Percentiles rank a stretch among this genome's conserved stretches.
Conservation (phyloP, 2,113 vertebrate genomes). For the Rallus limicola region DNA sequence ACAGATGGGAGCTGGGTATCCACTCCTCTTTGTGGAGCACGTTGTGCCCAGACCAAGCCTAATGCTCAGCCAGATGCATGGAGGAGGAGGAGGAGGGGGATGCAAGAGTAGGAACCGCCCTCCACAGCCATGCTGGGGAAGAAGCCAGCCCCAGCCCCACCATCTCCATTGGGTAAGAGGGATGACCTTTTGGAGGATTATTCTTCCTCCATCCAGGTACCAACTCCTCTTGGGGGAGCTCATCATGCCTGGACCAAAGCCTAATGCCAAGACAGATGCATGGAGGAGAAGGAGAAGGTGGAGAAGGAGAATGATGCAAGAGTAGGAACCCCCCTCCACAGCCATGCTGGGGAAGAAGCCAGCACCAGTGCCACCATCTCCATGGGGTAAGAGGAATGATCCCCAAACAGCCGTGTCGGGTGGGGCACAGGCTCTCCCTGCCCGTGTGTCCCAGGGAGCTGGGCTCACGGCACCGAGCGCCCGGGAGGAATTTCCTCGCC, state of each 20-base stretch:
- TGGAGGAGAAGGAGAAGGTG: not conserved
- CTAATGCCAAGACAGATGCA: not conserved
- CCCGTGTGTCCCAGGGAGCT: fast-evolving
- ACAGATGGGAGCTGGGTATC: fast-evolving
- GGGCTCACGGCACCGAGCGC: fast-evolving
- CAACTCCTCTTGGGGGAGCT: fast-evolving
- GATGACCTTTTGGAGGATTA: too few relatives aligned
- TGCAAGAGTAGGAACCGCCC: fast-evolving
- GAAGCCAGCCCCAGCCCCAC: not conserved
- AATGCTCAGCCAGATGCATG: not conserved
- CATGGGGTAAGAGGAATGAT: not conserved
- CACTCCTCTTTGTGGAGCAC: fast-evolving
- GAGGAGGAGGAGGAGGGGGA: not conserved
- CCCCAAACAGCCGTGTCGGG: fast-evolving
- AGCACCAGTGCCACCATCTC: not conserved
- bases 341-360: not conserved
- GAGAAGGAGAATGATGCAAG: too few relatives aligned
- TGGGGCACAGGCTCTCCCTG: not conserved
- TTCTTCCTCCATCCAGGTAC: not conserved
- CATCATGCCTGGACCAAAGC: not conserved
- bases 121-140: not conserved
- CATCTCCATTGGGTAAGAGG: not conserved
- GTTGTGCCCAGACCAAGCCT: not conserved
- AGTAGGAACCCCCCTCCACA: fast-evolving
- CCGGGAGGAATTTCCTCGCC: not conserved